phyloP scores from a whole-genome alignment of 2,888 invertebrate genomes.

The Eilema depressum region DNA sequence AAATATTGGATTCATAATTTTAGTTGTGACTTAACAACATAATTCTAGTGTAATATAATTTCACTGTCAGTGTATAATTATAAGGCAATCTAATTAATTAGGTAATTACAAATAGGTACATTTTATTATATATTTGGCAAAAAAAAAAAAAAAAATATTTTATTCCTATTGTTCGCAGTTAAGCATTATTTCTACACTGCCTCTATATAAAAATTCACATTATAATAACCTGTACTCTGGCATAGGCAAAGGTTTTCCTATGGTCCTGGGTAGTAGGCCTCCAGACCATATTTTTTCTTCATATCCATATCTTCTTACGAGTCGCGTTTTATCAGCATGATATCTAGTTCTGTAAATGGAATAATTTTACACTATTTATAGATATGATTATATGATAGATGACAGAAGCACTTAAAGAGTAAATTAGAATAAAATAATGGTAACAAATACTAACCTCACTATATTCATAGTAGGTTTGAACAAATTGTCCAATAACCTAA shows the following conservation, averaged over 20 bases:
- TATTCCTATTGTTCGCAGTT: no score
- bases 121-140: no score
- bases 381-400: no score
- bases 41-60: no score
- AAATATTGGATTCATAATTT: no score
- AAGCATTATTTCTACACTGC: background rate
- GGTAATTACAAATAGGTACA: no score
- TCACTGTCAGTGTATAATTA: no score
- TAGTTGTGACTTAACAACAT: no score
- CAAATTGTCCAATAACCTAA: constrained; percentile 68
- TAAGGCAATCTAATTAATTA: no score
- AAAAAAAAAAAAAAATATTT: no score
- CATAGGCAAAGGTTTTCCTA: constrained; percentile 86
- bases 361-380: background rate
- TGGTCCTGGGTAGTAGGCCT: constrained; percentile 90
- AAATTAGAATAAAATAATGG: background rate
- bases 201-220: background rate
- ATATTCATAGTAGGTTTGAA: constrained; percentile 75
- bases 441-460: constrained; percentile 70
- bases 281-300: constrained; percentile 88
- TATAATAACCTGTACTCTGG: constrained; percentile 87
- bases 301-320: constrained; percentile 91
- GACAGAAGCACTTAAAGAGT: background rate
- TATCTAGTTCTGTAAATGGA: constrained; percentile 82
- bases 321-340: constrained; percentile 88